Conservation (phyloP, 2,888 invertebrate genomes). For the Caenorhabditis panamensis region DNA sequence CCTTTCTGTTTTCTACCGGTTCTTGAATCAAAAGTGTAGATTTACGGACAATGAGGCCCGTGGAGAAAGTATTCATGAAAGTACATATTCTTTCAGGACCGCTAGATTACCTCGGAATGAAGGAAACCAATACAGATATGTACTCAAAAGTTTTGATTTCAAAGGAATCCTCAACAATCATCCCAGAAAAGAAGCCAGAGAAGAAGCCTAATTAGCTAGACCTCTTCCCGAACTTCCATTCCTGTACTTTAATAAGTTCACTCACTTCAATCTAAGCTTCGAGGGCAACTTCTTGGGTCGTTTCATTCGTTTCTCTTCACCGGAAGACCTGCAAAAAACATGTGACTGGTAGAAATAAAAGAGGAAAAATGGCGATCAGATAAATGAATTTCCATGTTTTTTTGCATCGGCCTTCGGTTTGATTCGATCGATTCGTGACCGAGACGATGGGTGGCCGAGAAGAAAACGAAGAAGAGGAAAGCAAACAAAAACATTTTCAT, state of each 20-base stretch:
- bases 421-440: constrained; percentile 14
- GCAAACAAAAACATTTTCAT: constrained; percentile 13
- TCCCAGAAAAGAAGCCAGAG: too few relatives aligned
- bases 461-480: not conserved
- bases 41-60: too few relatives aligned
- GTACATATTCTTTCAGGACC: too few relatives aligned
- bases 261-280: constrained; percentile 56
- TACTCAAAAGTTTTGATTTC: too few relatives aligned
- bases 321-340: constrained; percentile 29
- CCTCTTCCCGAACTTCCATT: too few relatives aligned
- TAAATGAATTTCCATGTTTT: not conserved
- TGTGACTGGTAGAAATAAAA: not conserved
- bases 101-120: too few relatives aligned
- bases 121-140: too few relatives aligned
- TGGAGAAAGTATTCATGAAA: too few relatives aligned
- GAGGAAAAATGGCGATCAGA: not conserved
- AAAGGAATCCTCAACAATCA: too few relatives aligned
- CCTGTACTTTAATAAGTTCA: too few relatives aligned
- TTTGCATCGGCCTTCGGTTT: not conserved
- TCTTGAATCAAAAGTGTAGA: not conserved
- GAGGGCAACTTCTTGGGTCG: constrained; percentile 55
- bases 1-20: constrained; percentile 1
- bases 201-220: too few relatives aligned
- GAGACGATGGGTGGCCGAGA: not conserved
- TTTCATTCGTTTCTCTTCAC: constrained; percentile 47